Evolutionary conservation across 1,140 invertebrate genomes (phyloP).

Genomic region (Cotesia vestalis): DNA sequence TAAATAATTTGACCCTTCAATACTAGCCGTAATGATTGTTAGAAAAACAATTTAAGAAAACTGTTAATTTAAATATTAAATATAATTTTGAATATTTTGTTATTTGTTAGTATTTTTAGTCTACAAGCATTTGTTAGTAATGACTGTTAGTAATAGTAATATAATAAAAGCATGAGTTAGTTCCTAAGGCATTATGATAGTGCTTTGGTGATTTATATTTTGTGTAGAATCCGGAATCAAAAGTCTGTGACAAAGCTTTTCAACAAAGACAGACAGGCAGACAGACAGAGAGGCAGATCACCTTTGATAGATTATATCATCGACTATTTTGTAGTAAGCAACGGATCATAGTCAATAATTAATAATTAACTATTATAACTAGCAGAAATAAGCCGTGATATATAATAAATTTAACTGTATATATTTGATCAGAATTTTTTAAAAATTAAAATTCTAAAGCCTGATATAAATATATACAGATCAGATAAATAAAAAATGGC

Average conservation of each 20-base stretch:
- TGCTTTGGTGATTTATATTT: background rate
- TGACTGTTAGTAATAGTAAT: background rate
- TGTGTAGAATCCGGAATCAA: background rate
- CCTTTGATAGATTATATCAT: conserved; percentile 19
- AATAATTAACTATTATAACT: conserved; percentile 27
- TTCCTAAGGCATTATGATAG: background rate
- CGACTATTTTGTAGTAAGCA: background rate
- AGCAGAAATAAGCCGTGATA: conserved; percentile 21
- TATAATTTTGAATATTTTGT: background rate
- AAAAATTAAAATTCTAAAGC: too few species aligned
- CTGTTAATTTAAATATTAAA: conserved; percentile 15
- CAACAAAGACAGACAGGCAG: conserved; percentile 16
- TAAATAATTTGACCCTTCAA: background rate
- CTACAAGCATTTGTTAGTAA: conserved; percentile 10
- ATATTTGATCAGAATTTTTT: too few species aligned
- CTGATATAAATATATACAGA: too few species aligned
- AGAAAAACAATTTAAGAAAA: conserved; percentile 61
- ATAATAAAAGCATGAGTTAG: background rate
- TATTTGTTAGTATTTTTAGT: background rate
- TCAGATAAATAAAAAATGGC: background rate
- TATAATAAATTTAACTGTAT: background rate
- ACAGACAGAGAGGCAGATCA: conserved; percentile 29
- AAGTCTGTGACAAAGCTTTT: background rate
- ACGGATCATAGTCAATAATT: conserved; percentile 28
- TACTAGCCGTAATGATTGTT: conserved; percentile 49